Percentiles rank a stretch among this genome's conserved stretches.
phyloP scores from a whole-genome alignment of 2,797 vertebrate species.

The Chromobotia macracanthus region DNA sequence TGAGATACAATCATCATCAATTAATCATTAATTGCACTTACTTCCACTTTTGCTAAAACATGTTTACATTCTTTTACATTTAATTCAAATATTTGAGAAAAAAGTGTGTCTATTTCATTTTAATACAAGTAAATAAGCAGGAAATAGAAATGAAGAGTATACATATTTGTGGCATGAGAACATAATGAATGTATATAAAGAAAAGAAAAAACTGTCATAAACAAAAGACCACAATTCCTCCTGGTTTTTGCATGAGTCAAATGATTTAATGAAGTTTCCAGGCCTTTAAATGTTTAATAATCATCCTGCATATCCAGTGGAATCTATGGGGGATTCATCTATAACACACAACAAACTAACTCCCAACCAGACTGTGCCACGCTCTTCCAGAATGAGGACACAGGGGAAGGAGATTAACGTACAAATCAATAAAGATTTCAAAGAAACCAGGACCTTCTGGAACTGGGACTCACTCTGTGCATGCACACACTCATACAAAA shows the following conservation, averaged over 20 bases:
- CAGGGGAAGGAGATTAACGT: slow-evolving; percentile 48
- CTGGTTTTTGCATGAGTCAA: slow-evolving; percentile 11
- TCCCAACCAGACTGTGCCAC: neutral
- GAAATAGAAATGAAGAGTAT: neutral
- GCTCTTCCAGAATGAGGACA: slow-evolving; percentile 8
- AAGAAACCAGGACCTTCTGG: slow-evolving; percentile 60
- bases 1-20: too few species aligned
- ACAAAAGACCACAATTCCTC: slow-evolving; percentile 3
- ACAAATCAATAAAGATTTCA: slow-evolving; percentile 66
- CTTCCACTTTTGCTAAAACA: too few species aligned
- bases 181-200: neutral
- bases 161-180: slow-evolving; percentile 15
- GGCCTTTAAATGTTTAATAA: slow-evolving; percentile 28
- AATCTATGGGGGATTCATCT: neutral
- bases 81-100: too few species aligned
- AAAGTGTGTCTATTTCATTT: too few species aligned
- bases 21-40: too few species aligned
- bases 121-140: neutral
- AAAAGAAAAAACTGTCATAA: neutral
- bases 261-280: slow-evolving; percentile 7
- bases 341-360: slow-evolving; percentile 19
- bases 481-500: slow-evolving; percentile 26
- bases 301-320: slow-evolving; percentile 16
- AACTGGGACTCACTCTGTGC: slow-evolving; percentile 41
- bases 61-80: too few species aligned